Evolutionary conservation across 2,888 invertebrate species (phyloP).

Genomic region (Cheilosia grossa): DNA sequence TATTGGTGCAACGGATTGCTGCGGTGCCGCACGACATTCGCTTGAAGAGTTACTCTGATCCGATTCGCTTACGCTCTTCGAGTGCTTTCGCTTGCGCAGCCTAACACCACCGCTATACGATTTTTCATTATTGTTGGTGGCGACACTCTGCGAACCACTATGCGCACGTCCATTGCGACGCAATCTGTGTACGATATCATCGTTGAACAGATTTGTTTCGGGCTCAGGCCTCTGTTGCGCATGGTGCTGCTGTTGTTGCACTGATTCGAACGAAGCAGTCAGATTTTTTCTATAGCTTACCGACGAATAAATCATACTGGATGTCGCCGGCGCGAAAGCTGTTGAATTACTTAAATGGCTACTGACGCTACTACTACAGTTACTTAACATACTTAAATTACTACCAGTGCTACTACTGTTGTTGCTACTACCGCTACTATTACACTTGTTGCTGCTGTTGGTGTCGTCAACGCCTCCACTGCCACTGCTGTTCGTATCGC

Average conservation of each 20-base stretch:
- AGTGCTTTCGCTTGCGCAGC: conserved; percentile 62
- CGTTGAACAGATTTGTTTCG: conserved; percentile 17
- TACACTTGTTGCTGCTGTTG: conserved; percentile 71
- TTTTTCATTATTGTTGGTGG: conserved; percentile 35
- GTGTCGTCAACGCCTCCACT: conserved; percentile 65
- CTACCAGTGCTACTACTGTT: conserved; percentile 76
- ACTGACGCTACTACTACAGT: conserved; percentile 76
- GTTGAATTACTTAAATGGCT: conserved; percentile 75
- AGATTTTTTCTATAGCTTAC: conserved; percentile 81
- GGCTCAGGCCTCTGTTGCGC: conserved; percentile 69
- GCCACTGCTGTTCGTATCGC: conserved; percentile 54
- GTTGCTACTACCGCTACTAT: conserved; percentile 76
- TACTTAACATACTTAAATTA: conserved; percentile 78
- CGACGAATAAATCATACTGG: conserved; percentile 69
- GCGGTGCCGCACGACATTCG: conserved; percentile 39
- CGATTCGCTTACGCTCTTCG: conserved; percentile 69
- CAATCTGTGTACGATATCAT: conserved; percentile 48
- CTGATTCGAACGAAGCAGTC: conserved; percentile 80
- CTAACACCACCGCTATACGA: not conserved
- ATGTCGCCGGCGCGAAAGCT: conserved; percentile 26
- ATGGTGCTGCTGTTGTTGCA: conserved; percentile 52
- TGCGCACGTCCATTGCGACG: conserved; percentile 58
- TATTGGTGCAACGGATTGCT: conserved; percentile 23
- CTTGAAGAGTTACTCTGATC: conserved; percentile 60
- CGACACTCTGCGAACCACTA: conserved; percentile 28